A percentile compares a stretch with the other conserved stretches of the same genome.
Conservation (phyloP, 64 coral and sea anemone genomes). For the Montipora foliosa region DNA sequence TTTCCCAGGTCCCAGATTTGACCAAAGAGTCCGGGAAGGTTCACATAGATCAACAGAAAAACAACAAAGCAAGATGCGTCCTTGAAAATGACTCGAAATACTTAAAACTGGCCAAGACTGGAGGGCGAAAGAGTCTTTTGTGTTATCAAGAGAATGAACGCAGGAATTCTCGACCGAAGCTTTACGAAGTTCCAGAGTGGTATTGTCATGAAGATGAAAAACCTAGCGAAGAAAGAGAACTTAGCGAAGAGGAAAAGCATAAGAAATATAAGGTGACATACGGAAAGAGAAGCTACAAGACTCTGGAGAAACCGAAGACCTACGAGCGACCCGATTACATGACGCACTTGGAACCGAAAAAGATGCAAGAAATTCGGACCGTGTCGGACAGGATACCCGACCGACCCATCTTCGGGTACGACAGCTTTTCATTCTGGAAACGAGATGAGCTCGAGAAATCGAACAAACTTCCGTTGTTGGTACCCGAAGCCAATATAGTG, state of each 20-base stretch:
- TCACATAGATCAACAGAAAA: not conserved
- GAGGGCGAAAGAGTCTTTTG: constrained; percentile 55
- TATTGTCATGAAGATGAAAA: constrained; percentile 26
- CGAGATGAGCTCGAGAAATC: constrained; percentile 61
- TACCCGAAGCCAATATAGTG: not conserved
- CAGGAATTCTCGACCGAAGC: not conserved
- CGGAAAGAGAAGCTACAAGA: constrained; percentile 59
- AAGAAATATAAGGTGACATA: constrained; percentile 31
- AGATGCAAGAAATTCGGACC: not conserved
- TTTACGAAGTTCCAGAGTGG: constrained; percentile 62
- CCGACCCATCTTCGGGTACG: constrained; percentile 62
- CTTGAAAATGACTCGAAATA: constrained; percentile 54
- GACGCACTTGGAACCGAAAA: constrained; percentile 41
- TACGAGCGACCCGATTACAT: constrained; percentile 66
- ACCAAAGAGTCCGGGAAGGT: constrained; percentile 5
- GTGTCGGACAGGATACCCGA: not conserved
- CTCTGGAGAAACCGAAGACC: not conserved
- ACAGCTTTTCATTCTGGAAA: constrained; percentile 71
- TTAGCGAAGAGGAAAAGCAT: constrained; percentile 19
- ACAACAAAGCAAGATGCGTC: not conserved
- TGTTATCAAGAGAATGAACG: constrained; percentile 45
- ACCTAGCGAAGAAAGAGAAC: not conserved
- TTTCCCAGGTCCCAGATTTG: constrained; percentile 73
- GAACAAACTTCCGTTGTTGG: constrained; percentile 10
- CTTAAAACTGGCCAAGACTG: constrained; percentile 63